These are phyloP conservation scores for Anguilla rostrata DNA, from an alignment of 2,113 vertebrate genomes.

Conservation along the genomic window DNA sequence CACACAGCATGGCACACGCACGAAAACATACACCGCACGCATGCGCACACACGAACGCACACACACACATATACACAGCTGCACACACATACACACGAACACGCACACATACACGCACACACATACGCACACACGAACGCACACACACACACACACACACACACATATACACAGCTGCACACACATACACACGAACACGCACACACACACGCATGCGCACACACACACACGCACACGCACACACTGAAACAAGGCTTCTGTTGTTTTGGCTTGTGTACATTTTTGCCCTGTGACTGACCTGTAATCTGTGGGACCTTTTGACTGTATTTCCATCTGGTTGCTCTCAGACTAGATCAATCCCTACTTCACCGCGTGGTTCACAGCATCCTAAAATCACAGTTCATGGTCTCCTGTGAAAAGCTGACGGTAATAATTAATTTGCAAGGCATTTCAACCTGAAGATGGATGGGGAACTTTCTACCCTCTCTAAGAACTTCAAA, in stretches of 20 bases:
- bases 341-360: neutral
- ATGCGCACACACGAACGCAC: conserved; percentile 7
- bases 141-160: neutral
- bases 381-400: neutral
- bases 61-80: no score
- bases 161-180: no score
- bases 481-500: neutral
- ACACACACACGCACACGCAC: no score
- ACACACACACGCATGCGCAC: neutral
- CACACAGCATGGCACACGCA: no score
- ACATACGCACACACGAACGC: no score
- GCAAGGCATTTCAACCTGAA: neutral
- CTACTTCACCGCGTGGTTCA: neutral
- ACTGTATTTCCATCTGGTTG: neutral
- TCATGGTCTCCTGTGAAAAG: neutral
- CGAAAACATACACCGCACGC: no score
- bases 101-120: no score
- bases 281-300: neutral
- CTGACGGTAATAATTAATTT: neutral
- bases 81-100: no score
- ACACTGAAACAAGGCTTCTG: neutral
- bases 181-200: no score
- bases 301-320: neutral
- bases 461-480: neutral
- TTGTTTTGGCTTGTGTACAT: neutral